Evolutionary conservation across 1,140 invertebrate genomes (phyloP), one percentile per base, ranked within the genome.

Genomic region (Sitophilus oryzae): DNA sequence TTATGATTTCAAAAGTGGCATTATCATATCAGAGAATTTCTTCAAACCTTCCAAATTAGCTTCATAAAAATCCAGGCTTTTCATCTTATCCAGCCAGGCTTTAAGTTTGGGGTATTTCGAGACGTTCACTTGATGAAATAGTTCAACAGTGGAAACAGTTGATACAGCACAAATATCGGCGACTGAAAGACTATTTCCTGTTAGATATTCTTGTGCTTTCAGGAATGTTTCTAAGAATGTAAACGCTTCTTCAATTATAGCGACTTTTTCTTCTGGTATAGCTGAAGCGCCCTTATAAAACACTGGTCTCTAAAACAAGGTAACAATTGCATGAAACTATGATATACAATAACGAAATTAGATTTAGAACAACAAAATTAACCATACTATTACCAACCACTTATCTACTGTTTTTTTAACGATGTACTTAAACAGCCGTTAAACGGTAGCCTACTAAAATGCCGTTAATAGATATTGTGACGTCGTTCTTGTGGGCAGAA

Each of bases 131-230:
- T 41, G 43, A 44, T 55, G 20, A 35, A 61, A 43, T 2, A 55
- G 11, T n/a, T 55, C 20, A 14, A 53, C 44, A 8, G 59, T 58
- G 21, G 52, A 50, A 25, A 63, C 36, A 4, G 63, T 50, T 10
- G 50, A 23, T 15, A 60, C 14, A 6, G 52, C 22, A 41, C 58
- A 61, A n/a, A 63, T 58, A 55, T 65, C 61, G 16, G 61, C 61
- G 15, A 63, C 52, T 10, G 61, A 57, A 2, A 62, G 19, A 11
- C 20, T n/a, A 19, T 62, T 25, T 11, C 55, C 56, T 25, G 59
- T 58, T 23, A 63, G 22, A 40, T 48, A 65, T 16, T 60, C 36
- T 5, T 16, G 34, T 6, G 45, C 41, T 1, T 35, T 34, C 21
- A 63, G 34, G 42, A 65, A 63, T 10, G 38, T 53, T 21, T 65